These are phyloP conservation scores for Pelmatolapia mariae DNA, from an alignment of 2,113 vertebrate genomes.

Conservation along the genomic window DNA sequence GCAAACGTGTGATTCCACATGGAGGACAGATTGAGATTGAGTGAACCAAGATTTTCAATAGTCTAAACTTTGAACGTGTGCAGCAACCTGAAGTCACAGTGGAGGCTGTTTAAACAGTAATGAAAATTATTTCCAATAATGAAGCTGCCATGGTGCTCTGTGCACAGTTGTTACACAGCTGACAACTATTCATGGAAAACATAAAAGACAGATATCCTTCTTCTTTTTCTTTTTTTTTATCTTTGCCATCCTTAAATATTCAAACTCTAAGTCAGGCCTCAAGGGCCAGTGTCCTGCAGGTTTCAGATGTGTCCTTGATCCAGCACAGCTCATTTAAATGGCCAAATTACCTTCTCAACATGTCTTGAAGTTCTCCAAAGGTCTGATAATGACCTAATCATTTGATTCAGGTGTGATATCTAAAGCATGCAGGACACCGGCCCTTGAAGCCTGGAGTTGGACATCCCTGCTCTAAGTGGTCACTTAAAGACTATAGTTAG, in stretches of 20 bases:
- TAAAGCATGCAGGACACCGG: rapidly evolving
- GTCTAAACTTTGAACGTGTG: rapidly evolving
- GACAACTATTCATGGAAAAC: neutral
- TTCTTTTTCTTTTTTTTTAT: rapidly evolving
- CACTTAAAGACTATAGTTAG: neutral
- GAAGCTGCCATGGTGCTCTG: neutral
- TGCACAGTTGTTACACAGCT: neutral
- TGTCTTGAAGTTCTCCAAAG: neutral
- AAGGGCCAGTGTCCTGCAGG: neutral
- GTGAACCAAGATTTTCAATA: neutral
- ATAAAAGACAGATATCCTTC: rapidly evolving
- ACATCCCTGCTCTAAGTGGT: neutral
- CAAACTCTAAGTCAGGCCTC: neutral
- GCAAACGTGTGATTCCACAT: neutral
- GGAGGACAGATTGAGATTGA: neutral
- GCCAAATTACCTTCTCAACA: neutral
- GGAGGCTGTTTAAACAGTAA: neutral
- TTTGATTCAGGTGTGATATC: neutral
- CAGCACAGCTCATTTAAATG: neutral
- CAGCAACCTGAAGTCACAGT: neutral
- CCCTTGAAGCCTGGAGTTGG: neutral
- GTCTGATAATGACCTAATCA: neutral
- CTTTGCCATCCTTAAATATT: neutral
- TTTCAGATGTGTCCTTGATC: neutral
- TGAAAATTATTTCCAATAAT: neutral